Percentiles rank a stretch among this genome's conserved stretches.
Conservation (phyloP, 1,140 invertebrate species). For the Holcopasites calliopsidis region DNA sequence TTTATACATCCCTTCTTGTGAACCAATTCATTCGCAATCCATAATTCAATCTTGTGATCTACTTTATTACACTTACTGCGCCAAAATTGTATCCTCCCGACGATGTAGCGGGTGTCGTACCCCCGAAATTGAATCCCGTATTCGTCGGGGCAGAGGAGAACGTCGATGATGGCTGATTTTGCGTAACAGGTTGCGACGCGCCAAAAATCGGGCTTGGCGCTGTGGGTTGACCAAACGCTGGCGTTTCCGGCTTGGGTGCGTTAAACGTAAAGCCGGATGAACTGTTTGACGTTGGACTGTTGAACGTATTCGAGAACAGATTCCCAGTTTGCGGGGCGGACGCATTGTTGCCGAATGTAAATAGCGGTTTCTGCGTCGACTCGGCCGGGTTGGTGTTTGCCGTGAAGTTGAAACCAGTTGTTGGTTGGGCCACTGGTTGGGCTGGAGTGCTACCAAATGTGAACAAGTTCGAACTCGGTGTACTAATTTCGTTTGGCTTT, state of each 20-base stretch:
- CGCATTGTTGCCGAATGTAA: conserved; percentile 50
- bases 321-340: conserved; percentile 25
- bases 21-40: too few relatives aligned
- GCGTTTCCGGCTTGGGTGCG: conserved; percentile 62
- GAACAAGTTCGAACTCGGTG: conserved; percentile 52
- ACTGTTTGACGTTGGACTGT: conserved; percentile 39
- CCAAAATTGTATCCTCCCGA: conserved; percentile 70
- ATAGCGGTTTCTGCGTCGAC: conserved; percentile 53
- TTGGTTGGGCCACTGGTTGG: conserved; percentile 36
- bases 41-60: not conserved
- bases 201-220: conserved; percentile 67
- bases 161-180: conserved; percentile 49
- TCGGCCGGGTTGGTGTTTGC: conserved; percentile 37
- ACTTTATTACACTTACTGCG: conserved; percentile 47
- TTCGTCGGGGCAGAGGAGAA: conserved; percentile 58
- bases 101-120: conserved; percentile 39
- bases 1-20: too few relatives aligned
- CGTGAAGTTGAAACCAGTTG: conserved; percentile 60
- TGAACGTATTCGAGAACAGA: conserved; percentile 56
- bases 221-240: conserved; percentile 65
- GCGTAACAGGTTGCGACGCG: conserved; percentile 49
- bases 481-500: conserved; percentile 46
- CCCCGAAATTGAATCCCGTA: conserved; percentile 68
- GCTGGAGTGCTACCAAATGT: conserved; percentile 57
- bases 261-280: conserved; percentile 68